phyloP scores from a whole-genome alignment of 2,797 vertebrate species.

The Hephaestus fuliginosus region DNA sequence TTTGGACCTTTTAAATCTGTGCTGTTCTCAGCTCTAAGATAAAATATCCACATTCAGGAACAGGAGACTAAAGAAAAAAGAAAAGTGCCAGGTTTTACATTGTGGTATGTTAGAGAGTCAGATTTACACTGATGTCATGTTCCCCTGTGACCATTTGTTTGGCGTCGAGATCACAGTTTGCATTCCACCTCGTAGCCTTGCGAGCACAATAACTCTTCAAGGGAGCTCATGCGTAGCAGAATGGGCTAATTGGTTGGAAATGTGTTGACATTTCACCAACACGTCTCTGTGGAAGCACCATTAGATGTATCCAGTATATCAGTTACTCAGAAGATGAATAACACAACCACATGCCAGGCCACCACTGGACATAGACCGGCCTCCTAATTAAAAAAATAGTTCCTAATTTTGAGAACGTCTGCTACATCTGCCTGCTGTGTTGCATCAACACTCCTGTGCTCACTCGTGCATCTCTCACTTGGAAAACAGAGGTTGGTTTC shows the following conservation, averaged over 20 bases:
- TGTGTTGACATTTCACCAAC: slow-evolving; percentile 62
- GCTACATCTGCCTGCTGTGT: slow-evolving; percentile 1
- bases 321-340: slow-evolving; percentile 52
- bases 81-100: slow-evolving; percentile 2
- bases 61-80: slow-evolving; percentile 12
- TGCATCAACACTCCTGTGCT: too few relatives aligned
- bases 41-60: not conserved
- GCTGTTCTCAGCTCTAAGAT: slow-evolving; percentile 12
- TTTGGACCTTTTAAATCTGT: slow-evolving; percentile 12
- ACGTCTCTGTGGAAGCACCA: slow-evolving; percentile 17
- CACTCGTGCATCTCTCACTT: slow-evolving; percentile 6
- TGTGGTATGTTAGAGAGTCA: not conserved
- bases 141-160: slow-evolving; percentile 32
- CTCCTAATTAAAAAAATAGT: not conserved
- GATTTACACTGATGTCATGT: slow-evolving; percentile 18
- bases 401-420: slow-evolving; percentile 25
- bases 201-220: slow-evolving; percentile 26
- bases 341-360: not conserved
- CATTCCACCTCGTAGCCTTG: slow-evolving; percentile 27
- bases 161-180: slow-evolving; percentile 4
- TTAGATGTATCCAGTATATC: slow-evolving; percentile 19
- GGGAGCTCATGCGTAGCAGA: slow-evolving; percentile 39
- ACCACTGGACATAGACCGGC: slow-evolving; percentile 1
- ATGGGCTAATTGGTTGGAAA: slow-evolving; percentile 67
- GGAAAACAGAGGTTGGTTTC: slow-evolving; percentile 12